A percentile compares a stretch with the other conserved stretches of the same genome.
Evolutionary conservation across 2,797 vertebrate genomes (phyloP).

Genomic region (Myioborus melanocephalus): DNA sequence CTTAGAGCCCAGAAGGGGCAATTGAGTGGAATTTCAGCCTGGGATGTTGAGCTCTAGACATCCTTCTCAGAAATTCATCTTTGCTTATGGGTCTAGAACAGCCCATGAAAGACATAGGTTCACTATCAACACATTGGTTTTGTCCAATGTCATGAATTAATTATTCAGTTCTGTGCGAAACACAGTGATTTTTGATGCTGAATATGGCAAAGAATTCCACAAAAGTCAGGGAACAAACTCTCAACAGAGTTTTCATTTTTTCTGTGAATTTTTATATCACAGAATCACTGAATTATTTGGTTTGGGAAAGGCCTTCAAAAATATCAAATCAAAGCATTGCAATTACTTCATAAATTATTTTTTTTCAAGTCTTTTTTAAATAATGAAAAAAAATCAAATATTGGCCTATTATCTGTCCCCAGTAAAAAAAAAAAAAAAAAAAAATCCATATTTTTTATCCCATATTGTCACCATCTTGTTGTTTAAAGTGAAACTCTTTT

Average conservation of each 20-base stretch:
- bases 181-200: not conserved
- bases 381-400: not conserved
- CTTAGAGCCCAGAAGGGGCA: not conserved
- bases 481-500: not conserved
- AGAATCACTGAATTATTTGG: not conserved
- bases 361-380: not conserved
- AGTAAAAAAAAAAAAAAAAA: not conserved
- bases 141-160: not conserved
- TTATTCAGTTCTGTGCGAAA: not conserved
- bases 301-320: not conserved
- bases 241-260: not conserved
- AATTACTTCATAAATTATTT: not conserved
- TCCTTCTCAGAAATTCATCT: not conserved
- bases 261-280: not conserved
- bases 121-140: not conserved
- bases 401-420: not conserved
- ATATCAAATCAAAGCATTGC: not conserved
- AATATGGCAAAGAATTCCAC: not conserved
- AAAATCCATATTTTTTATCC: not conserved
- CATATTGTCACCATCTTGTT: not conserved
- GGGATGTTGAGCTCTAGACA: not conserved
- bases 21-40: not conserved
- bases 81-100: not conserved
- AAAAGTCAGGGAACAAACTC: not conserved
- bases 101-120: not conserved